Conservation (phyloP, 2,797 vertebrate species). For the Gambusia yucatana region DNA sequence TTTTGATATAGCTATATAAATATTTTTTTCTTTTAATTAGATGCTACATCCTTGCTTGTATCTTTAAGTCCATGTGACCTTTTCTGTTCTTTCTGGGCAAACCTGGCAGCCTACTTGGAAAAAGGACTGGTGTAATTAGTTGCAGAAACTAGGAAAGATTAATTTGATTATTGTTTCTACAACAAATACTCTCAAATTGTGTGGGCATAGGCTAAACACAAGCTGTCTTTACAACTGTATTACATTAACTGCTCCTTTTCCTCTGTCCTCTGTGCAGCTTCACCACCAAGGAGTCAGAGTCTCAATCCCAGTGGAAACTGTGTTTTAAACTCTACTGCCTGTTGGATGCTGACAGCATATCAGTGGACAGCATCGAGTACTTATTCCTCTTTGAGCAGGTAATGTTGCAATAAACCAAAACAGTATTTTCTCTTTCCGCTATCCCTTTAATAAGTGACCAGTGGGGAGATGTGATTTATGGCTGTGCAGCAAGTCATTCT, state of each 20-base stretch:
- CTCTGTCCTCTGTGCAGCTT: conserved; percentile 74
- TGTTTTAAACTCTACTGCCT: conserved; percentile 94
- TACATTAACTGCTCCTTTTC: conserved; percentile 41
- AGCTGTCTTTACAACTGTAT: conserved; percentile 19
- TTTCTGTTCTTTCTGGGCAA: conserved; percentile 55
- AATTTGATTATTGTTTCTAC: neutral
- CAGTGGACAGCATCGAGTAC: conserved; percentile 89
- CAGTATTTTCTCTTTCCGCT: conserved; percentile 3
- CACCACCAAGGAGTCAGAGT: conserved; percentile 81
- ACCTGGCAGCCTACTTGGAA: conserved; percentile 52
- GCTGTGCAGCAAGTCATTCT: conserved; percentile 43
- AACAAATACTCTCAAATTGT: conserved; percentile 21
- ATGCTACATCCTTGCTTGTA: neutral
- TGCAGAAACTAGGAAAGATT: neutral
- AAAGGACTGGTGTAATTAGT: neutral
- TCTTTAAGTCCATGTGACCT: conserved; percentile 33
- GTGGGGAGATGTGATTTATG: conserved; percentile 39
- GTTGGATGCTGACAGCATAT: conserved; percentile 88
- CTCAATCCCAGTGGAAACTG: conserved; percentile 84
- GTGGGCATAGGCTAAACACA: conserved; percentile 50
- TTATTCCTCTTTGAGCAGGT: conserved; percentile 95
- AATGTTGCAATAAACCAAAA: conserved; percentile 43
- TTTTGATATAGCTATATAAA: too few relatives aligned
- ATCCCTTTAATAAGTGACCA: conserved; percentile 11
- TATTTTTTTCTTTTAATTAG: neutral